Percentiles rank a stretch among this genome's conserved stretches.
Evolutionary conservation across 1,140 invertebrate genomes (phyloP).

Genomic region (Papilio aristodemus): DNA sequence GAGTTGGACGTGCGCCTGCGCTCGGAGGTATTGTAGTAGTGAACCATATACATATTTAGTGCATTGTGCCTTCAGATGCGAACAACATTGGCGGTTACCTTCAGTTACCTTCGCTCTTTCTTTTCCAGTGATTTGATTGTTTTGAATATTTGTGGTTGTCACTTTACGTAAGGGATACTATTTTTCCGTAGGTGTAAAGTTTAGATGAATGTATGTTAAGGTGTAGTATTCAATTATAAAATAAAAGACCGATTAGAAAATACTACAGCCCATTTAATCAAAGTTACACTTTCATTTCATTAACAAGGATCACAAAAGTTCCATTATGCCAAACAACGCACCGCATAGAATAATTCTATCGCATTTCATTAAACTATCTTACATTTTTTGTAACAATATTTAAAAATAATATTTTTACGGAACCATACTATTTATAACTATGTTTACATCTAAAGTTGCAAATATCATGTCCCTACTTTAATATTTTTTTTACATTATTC

Average conservation of each 20-base stretch:
- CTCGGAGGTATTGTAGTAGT: too few relatives aligned
- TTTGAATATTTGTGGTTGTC: too few relatives aligned
- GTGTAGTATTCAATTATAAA: slow-evolving; percentile 33
- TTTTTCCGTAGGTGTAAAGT: too few relatives aligned
- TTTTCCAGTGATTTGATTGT: too few relatives aligned
- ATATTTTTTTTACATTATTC: slow-evolving; percentile 59
- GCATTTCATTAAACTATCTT: slow-evolving; percentile 64
- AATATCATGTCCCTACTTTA: slow-evolving; percentile 66
- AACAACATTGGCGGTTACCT: too few relatives aligned
- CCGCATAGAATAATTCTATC: slow-evolving; percentile 70
- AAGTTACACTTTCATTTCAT: slow-evolving; percentile 78
- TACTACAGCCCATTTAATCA: slow-evolving; percentile 79
- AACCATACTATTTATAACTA: slow-evolving; percentile 60
- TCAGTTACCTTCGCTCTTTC: too few relatives aligned
- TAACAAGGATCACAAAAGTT: slow-evolving; percentile 79
- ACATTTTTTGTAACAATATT: slow-evolving; percentile 62
- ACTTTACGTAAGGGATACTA: too few relatives aligned
- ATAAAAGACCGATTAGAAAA: slow-evolving; percentile 67
- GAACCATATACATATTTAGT: too few relatives aligned
- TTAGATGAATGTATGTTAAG: too few relatives aligned
- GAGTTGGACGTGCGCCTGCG: too few relatives aligned
- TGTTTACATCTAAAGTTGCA: slow-evolving; percentile 77
- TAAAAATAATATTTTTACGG: slow-evolving; percentile 66
- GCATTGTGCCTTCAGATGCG: too few relatives aligned
- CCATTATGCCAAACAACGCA: slow-evolving; percentile 67